Conservation (phyloP, 1,140 invertebrate species). For the Brachionus asplanchnoidis region DNA sequence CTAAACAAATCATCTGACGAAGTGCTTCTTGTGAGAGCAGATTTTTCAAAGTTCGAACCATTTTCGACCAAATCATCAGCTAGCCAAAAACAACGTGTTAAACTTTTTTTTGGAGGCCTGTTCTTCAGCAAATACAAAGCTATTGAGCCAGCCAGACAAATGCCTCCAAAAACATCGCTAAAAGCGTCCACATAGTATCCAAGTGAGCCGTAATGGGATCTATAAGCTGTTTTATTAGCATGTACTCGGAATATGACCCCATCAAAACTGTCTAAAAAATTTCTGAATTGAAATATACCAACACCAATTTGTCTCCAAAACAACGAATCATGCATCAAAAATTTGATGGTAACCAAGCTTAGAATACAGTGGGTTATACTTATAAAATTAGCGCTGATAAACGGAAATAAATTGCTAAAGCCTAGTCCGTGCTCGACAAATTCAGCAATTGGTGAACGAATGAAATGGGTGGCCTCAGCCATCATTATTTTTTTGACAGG, state of each 20-base stretch:
- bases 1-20: neutral
- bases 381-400: conserved; percentile 53
- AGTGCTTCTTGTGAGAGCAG: neutral
- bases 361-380: conserved; percentile 49
- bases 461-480: conserved; percentile 50
- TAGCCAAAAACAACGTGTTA: neutral
- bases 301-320: conserved; percentile 48
- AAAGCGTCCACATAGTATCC: conserved; percentile 51
- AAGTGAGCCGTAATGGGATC: conserved; percentile 47
- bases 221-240: conserved; percentile 43
- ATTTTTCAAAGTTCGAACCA: neutral
- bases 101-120: neutral
- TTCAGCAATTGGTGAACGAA: conserved; percentile 49
- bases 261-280: conserved; percentile 51
- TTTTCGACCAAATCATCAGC: neutral
- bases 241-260: conserved; percentile 50
- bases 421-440: conserved; percentile 48
- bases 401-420: conserved; percentile 51
- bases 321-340: conserved; percentile 49
- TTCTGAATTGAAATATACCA: conserved; percentile 48
- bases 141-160: conserved; percentile 44
- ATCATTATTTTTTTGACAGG: conserved; percentile 52
- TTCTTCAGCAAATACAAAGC: conserved; percentile 20
- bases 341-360: conserved; percentile 48
- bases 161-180: conserved; percentile 48